These are phyloP conservation scores for Temnothorax longispinosus DNA, from an alignment of 1,140 invertebrate genomes.

Conservation along the genomic window DNA sequence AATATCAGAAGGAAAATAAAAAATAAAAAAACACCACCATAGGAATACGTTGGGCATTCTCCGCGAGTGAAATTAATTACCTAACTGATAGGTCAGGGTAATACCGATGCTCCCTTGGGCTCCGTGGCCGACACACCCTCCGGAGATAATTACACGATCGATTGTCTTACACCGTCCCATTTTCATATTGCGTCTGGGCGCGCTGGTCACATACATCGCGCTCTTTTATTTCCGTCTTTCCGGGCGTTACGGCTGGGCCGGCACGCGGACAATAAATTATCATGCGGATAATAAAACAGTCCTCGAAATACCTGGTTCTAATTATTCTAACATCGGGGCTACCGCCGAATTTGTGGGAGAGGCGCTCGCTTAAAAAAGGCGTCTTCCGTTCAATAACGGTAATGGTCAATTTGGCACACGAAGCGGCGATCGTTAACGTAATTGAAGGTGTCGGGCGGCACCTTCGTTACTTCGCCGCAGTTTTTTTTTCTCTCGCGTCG, in stretches of 20 bases:
- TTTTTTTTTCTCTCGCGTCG: not conserved
- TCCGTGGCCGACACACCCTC: constrained; percentile 43
- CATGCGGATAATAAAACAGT: constrained; percentile 38
- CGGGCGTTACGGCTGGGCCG: not conserved
- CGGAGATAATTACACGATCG: constrained; percentile 65
- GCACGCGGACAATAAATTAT: constrained; percentile 22
- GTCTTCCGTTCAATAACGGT: constrained; percentile 52
- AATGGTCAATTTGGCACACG: constrained; percentile 63
- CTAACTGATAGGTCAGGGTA: constrained; percentile 20
- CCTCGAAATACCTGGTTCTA: constrained; percentile 7
- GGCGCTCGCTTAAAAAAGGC: constrained; percentile 29
- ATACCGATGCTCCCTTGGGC: constrained; percentile 2
- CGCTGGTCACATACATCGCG: not conserved
- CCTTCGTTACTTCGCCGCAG: constrained; percentile 25
- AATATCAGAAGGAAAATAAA: not conserved
- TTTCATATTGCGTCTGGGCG: constrained; percentile 51
- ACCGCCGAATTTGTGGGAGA: constrained; percentile 22
- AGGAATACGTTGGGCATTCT: not conserved
- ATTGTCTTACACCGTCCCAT: constrained; percentile 52
- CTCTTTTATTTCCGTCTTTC: constrained; percentile 8
- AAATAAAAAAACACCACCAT: too few species aligned
- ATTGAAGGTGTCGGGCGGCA: constrained; percentile 50
- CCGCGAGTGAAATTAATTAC: constrained; percentile 40
- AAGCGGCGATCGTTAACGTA: constrained; percentile 62
- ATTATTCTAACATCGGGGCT: constrained; percentile 35